Evolutionary conservation across 2,888 invertebrate genomes (phyloP).

Genomic region (Drosophila paracracens): DNA sequence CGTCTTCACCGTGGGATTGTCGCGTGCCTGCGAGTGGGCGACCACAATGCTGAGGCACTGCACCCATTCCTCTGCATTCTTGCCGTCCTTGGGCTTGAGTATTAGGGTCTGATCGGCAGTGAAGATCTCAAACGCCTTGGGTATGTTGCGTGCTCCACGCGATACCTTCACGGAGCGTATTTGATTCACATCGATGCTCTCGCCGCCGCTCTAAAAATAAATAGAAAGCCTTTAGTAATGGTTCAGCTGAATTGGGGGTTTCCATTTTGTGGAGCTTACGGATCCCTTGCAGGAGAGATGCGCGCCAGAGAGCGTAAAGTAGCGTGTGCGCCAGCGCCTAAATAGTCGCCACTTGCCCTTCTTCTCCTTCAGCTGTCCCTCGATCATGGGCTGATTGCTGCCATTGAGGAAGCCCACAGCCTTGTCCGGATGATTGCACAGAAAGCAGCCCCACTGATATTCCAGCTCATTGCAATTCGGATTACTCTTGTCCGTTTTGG

Average conservation of each 20-base stretch:
- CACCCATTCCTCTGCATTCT: conserved; percentile 98
- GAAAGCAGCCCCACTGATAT: conserved; percentile 94
- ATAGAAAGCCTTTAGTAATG: background rate
- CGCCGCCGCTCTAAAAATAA: conserved; percentile 90
- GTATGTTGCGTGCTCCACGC: conserved; percentile 95
- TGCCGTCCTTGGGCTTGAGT: conserved; percentile 96
- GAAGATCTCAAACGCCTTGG: conserved; percentile 98
- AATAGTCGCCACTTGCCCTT: conserved; percentile 96
- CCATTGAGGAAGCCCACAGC: conserved; percentile 92
- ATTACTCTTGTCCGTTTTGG: conserved; percentile 85
- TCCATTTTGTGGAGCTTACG: conserved; percentile 86
- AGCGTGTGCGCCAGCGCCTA: conserved; percentile 95
- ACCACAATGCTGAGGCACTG: conserved; percentile 97
- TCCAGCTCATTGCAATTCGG: conserved; percentile 86
- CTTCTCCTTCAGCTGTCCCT: conserved; percentile 96
- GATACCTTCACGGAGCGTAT: conserved; percentile 98
- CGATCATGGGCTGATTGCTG: conserved; percentile 94
- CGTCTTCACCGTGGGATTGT: conserved; percentile 85
- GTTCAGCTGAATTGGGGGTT: accelerated
- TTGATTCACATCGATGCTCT: conserved; percentile 95
- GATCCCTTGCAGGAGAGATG: conserved; percentile 94
- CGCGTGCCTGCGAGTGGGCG: conserved; percentile 88
- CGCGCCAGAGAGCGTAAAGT: conserved; percentile 96
- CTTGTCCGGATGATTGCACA: conserved; percentile 96
- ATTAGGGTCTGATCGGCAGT: conserved; percentile 96